Evolutionary conservation across 2,797 vertebrate species (phyloP).

Genomic region (Zalophus californianus): DNA sequence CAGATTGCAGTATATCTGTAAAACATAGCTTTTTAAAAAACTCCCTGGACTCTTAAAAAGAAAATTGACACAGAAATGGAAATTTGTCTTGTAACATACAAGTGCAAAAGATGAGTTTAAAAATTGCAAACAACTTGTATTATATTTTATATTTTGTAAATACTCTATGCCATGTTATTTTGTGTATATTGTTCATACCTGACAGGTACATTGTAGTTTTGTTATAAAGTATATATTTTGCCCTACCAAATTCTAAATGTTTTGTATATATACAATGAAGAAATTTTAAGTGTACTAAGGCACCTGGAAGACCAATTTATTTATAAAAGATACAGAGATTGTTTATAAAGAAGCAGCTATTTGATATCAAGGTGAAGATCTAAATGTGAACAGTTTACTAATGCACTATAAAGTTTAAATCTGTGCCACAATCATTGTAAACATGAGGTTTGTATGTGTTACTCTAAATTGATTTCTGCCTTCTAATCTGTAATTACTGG

Average conservation of each 20-base stretch:
- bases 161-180: conserved; percentile 95
- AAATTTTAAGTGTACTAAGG: conserved; percentile 86
- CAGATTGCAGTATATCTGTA: conserved; percentile 60
- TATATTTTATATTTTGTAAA: conserved; percentile 94
- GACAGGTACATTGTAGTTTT: conserved; percentile 97
- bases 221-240: conserved; percentile 94
- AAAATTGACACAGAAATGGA: conserved; percentile 82
- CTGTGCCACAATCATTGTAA: conserved; percentile 83
- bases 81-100: conserved; percentile 87
- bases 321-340: conserved; percentile 91
- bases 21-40: conserved; percentile 58
- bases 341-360: conserved; percentile 85
- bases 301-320: conserved; percentile 88
- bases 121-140: conserved; percentile 85
- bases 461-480: conserved; percentile 84
- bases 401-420: conserved; percentile 87
- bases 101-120: conserved; percentile 87
- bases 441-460: conserved; percentile 76
- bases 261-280: conserved; percentile 89
- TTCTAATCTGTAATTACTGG: conserved; percentile 85
- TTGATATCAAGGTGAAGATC: conserved; percentile 84
- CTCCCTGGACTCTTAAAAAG: conserved; percentile 71
- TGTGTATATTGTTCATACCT: conserved; percentile 96
- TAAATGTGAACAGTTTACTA: conserved; percentile 87
- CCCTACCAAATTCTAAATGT: conserved; percentile 90